Evolutionary conservation across 2,113 vertebrate species (phyloP).

Genomic region (Donacobius atricapilla): DNA sequence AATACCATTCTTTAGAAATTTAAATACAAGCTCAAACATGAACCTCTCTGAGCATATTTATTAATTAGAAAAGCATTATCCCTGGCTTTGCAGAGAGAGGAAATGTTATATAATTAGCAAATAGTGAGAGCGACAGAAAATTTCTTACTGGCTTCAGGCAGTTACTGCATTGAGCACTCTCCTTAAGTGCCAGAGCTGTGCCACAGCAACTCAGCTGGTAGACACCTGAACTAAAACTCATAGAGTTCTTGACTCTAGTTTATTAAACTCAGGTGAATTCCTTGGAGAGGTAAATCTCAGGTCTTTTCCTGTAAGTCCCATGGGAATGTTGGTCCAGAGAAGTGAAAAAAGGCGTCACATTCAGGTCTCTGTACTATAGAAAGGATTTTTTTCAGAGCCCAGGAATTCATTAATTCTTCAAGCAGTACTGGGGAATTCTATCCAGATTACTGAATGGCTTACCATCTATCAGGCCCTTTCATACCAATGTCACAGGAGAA

Average conservation of each 20-base stretch:
- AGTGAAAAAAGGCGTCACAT: neutral
- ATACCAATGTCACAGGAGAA: neutral
- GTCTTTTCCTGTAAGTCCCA: neutral
- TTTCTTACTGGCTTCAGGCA: neutral
- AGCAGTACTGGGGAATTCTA: neutral
- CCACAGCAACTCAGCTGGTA: neutral
- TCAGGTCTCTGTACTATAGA: neutral
- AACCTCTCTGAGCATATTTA: neutral
- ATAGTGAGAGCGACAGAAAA: neutral
- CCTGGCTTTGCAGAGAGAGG: neutral
- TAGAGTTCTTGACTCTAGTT: neutral
- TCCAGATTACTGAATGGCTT: neutral
- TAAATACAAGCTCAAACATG: neutral
- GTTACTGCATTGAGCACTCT: neutral
- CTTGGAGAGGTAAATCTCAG: neutral
- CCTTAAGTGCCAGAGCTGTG: neutral
- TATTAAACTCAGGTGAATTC: neutral
- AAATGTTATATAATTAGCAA: neutral
- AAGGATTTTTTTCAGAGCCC: neutral
- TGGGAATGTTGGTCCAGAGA: neutral
- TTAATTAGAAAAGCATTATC: slow-evolving; percentile 40
- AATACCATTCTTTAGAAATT: neutral
- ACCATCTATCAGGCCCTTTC: neutral
- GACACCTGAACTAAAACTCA: neutral
- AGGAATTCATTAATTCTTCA: neutral